Conservation (phyloP, 2,888 invertebrate genomes). For the Oithona nana region DNA sequence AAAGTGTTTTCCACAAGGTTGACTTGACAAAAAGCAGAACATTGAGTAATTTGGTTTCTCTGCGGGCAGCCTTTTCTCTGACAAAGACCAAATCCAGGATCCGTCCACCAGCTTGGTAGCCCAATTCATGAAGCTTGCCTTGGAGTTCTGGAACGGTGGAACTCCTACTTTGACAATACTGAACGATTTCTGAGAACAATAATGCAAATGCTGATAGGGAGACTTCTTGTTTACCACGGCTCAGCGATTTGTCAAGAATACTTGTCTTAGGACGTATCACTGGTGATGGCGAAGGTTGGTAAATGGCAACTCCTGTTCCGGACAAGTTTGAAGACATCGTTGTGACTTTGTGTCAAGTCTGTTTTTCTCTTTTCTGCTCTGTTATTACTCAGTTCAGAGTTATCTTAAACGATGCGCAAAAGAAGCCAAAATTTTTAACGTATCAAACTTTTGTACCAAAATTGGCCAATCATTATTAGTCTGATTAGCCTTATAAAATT, state of each 20-base stretch:
- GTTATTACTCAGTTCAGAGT: too few relatives aligned
- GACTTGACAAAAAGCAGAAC: conserved; percentile 88
- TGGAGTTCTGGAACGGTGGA: conserved; percentile 35
- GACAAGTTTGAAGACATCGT: not conserved
- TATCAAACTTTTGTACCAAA: too few relatives aligned
- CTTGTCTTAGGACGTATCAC: conserved; percentile 43
- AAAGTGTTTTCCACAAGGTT: conserved; percentile 89
- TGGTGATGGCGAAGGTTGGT: not conserved
- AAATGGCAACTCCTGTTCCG: not conserved
- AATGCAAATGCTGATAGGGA: conserved; percentile 81
- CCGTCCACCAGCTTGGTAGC: conserved; percentile 53
- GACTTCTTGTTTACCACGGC: conserved; percentile 69
- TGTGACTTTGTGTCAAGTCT: too few relatives aligned
- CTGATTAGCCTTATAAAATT: too few relatives aligned
- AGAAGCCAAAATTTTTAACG: too few relatives aligned
- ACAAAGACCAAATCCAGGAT: conserved; percentile 82
- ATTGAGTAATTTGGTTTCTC: conserved; percentile 83
- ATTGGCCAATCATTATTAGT: too few relatives aligned
- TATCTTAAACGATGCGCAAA: too few relatives aligned
- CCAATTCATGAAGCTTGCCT: conserved; percentile 25
- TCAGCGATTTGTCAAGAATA: conserved; percentile 72
- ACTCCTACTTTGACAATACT: conserved; percentile 63
- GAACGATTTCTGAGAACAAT: conserved; percentile 91
- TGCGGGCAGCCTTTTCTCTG: conserved; percentile 74
- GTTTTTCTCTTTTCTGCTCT: too few relatives aligned